phyloP scores from a whole-genome alignment of 2,113 vertebrate genomes.

The Mormoops blainvillei region DNA sequence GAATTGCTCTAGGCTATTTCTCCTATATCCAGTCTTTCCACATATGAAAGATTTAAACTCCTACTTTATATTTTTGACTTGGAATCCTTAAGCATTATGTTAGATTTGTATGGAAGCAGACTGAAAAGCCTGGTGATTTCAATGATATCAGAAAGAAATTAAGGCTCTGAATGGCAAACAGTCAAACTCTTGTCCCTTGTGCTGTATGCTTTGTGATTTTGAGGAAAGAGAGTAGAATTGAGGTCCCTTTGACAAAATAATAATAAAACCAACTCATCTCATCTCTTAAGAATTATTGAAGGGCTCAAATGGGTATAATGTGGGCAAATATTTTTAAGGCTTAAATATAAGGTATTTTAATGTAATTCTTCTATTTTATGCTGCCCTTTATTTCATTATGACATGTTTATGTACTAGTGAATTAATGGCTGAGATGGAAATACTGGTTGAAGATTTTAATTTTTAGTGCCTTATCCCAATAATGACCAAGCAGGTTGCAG shows the following conservation, averaged over 20 bases:
- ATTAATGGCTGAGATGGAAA: not conserved
- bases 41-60: not conserved
- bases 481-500: not conserved
- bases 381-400: not conserved
- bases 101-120: not conserved
- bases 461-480: not conserved
- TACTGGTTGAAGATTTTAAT: not conserved
- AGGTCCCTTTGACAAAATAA: not conserved
- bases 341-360: not conserved
- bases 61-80: not conserved
- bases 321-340: not conserved
- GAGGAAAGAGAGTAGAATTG: not conserved
- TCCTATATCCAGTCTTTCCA: not conserved
- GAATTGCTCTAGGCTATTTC: not conserved
- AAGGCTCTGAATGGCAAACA: not conserved
- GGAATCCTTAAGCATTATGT: not conserved
- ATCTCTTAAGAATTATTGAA: not conserved
- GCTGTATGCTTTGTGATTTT: not conserved
- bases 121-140: not conserved
- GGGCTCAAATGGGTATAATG: not conserved
- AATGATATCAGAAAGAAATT: not conserved
- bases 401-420: not conserved
- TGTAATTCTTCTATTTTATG: not conserved
- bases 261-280: not conserved
- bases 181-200: not conserved